phyloP scores from a whole-genome alignment of 1,140 invertebrate genomes.

The Zophobas atratus region DNA sequence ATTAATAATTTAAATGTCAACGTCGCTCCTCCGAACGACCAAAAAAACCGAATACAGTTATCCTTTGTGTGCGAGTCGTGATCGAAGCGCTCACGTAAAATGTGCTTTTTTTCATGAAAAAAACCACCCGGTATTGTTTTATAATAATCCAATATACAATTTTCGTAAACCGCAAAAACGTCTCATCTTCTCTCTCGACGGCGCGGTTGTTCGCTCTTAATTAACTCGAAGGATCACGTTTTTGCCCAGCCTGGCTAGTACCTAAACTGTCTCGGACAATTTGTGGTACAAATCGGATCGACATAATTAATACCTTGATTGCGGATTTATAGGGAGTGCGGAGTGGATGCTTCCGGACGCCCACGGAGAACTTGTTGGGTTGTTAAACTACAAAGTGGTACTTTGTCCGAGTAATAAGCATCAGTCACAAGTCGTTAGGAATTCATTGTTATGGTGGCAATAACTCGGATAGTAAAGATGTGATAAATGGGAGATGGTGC shows the following conservation, averaged over 20 bases:
- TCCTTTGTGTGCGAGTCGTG: slow-evolving; percentile 32
- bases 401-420: neutral
- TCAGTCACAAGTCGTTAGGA: too few relatives aligned
- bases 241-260: neutral
- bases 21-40: neutral
- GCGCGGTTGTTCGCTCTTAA: slow-evolving; percentile 15
- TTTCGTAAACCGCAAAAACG: slow-evolving; percentile 40
- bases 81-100: slow-evolving; percentile 27
- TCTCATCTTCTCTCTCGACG: neutral
- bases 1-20: slow-evolving; percentile 24
- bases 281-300: neutral
- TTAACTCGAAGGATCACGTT: slow-evolving; percentile 16
- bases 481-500: too few relatives aligned
- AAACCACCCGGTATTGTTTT: slow-evolving; percentile 26
- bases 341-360: slow-evolving; percentile 9
- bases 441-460: too few relatives aligned
- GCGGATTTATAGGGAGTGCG: neutral
- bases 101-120: slow-evolving; percentile 22
- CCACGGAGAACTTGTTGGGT: neutral
- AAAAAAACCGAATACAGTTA: slow-evolving; percentile 31
- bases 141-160: slow-evolving; percentile 41
- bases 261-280: slow-evolving; percentile 10
- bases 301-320: neutral
- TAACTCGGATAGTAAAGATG: too few relatives aligned
- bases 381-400: slow-evolving; percentile 9